phyloP scores from a whole-genome alignment of 2,113 vertebrate genomes.

The Sylvilagus bachmani region DNA sequence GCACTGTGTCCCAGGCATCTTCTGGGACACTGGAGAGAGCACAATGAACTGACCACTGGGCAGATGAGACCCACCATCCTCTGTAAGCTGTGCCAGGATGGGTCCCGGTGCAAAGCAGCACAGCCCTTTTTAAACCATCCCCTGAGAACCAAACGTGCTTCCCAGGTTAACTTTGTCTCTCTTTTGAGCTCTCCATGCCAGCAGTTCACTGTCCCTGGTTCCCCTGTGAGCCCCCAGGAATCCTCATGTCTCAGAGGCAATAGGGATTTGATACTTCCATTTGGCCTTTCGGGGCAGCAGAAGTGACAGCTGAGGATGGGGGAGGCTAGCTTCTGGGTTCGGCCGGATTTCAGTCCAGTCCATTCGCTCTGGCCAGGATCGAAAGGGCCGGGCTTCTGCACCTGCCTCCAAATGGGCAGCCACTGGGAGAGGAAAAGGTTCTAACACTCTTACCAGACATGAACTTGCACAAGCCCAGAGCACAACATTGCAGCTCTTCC shows the following conservation, averaged over 20 bases:
- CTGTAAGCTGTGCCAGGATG: accelerated
- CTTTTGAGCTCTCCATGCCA: not conserved
- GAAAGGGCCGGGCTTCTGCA: not conserved
- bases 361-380: not conserved
- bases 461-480: not conserved
- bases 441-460: not conserved
- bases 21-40: not conserved
- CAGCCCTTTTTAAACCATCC: not conserved
- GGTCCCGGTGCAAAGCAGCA: accelerated
- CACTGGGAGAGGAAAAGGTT: not conserved
- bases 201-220: not conserved
- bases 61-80: not conserved
- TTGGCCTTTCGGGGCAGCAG: not conserved
- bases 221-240: not conserved
- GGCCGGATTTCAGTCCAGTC: not conserved
- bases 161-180: not conserved
- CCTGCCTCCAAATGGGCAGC: not conserved
- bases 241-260: not conserved
- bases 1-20: not conserved
- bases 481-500: not conserved
- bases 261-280: not conserved
- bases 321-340: not conserved
- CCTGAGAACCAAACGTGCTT: not conserved
- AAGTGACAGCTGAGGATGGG: not conserved
- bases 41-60: not conserved